Base-by-base conservation (phyloP, 2,888 invertebrate genomes). In the Plutella xylostella region DNA sequence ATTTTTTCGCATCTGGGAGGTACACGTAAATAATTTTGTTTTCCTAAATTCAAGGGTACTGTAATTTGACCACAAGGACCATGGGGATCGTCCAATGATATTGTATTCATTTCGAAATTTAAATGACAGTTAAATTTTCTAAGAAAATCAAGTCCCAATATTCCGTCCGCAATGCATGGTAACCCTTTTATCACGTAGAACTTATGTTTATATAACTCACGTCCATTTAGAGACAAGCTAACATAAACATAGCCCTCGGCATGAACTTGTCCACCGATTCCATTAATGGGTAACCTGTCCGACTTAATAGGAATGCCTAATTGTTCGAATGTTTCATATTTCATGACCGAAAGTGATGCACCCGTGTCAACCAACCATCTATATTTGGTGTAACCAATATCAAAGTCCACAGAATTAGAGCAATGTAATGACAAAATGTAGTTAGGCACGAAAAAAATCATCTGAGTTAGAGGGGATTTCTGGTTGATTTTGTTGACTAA, bases 391-490 rank as follows among this genome's bases (percentile, higher is more conserved):
- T 14, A 4, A 12, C 14, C 14, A 17, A 37, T 5, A 11, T 6
- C 4, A 17, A 37, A 7, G 4, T 17, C 5, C 4, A 37, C 18
- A 5, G 3, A 17, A 12, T 18, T 17, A 7, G 7, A 7, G 14
- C 17, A 7, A 18, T 18, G 4, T 5, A 11, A 17, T 4, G 37
- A 7, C 4, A 4, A 37, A 18, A 37, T 37, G 3, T 11, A 12
- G 37, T 17, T 37, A 37, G 37, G 6, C 37, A 37, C 37, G 37
- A 37, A 37, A 37, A 37, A 19, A 37, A 38, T 22, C 6, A 22
- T 22, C n/a, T n/a, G n/a, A n/a, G n/a, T n/a, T n/a, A n/a, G n/a
- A n/a, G n/a, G n/a, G n/a, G n/a, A n/a, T n/a, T n/a, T n/a, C n/a
- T n/a, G n/a, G n/a, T n/a, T n/a, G n/a, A n/a, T n/a, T n/a, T n/a